These are phyloP conservation scores for Drosophila kambysellisi DNA, from an alignment of 2,888 invertebrate species.

Conservation along the genomic window DNA sequence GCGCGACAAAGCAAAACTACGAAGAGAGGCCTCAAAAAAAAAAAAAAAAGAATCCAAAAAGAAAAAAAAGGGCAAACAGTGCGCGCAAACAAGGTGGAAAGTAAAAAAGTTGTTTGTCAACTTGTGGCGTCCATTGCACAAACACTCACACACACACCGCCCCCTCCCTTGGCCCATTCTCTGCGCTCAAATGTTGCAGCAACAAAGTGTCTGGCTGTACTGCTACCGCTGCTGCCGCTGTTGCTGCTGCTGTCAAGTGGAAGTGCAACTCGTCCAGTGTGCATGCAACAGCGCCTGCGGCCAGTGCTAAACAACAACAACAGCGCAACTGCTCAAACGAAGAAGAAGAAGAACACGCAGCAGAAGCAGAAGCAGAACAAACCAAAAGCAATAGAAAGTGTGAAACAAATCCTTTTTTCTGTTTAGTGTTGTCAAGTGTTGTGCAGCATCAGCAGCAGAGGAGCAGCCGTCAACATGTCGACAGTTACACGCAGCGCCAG, in stretches of 20 bases:
- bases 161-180: constrained; percentile 4
- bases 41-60: constrained; percentile 23
- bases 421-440: not conserved
- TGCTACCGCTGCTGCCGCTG: constrained; percentile 37
- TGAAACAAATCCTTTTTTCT: constrained; percentile 20
- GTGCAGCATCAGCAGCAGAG: constrained; percentile 1
- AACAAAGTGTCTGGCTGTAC: constrained; percentile 80
- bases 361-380: constrained; percentile 7
- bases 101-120: constrained; percentile 85
- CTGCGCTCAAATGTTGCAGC: constrained; percentile 76
- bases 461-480: constrained; percentile 67
- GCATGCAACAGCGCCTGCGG: constrained; percentile 75
- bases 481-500: constrained; percentile 82
- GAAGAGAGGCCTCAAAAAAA: constrained; percentile 27
- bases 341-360: constrained; percentile 11
- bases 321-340: constrained; percentile 9
- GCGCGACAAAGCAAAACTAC: constrained; percentile 47
- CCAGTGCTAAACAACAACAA: constrained; percentile 54
- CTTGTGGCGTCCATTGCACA: constrained; percentile 80
- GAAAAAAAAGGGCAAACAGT: constrained; percentile 55
- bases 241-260: constrained; percentile 60
- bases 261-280: constrained; percentile 65
- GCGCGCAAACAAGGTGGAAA: constrained; percentile 74
- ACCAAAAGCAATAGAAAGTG: constrained; percentile 1
- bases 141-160: constrained; percentile 8